Evolutionary conservation across 2,797 vertebrate species (phyloP).

Genomic region (Megaceryle alcyon): DNA sequence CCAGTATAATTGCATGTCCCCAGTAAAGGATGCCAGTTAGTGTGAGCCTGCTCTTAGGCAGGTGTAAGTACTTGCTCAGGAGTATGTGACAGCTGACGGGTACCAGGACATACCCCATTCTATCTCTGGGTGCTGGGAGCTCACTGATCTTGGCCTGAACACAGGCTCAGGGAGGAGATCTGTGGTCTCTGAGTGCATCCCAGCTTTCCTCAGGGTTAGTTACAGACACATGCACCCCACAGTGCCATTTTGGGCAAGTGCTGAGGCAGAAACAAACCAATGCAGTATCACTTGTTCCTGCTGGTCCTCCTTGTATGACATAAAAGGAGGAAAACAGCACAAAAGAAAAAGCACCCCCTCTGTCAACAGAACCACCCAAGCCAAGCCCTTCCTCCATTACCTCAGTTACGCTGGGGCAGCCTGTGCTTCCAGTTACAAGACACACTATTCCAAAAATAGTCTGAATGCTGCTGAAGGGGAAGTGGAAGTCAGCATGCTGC

Average conservation of each 20-base stretch:
- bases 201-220: neutral
- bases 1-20: neutral
- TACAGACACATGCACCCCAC: neutral
- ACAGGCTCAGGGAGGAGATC: neutral
- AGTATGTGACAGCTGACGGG: neutral
- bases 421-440: neutral
- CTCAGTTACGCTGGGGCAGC: neutral
- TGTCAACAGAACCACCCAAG: neutral
- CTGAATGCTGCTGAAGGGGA: slow-evolving; percentile 11
- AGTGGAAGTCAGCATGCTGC: neutral
- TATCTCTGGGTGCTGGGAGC: neutral
- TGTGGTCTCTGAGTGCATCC: neutral
- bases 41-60: neutral
- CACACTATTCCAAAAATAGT: neutral
- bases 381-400: neutral
- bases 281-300: neutral
- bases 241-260: neutral
- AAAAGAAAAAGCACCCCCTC: neutral
- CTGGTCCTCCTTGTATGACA: neutral
- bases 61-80: neutral
- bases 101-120: neutral
- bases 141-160: neutral
- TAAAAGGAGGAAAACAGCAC: neutral
- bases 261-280: neutral
- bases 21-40: neutral